Evolutionary conservation across 2,888 invertebrate species (phyloP), one percentile per base, ranked within the genome.

Genomic region (Pseudanteris insignis): DNA sequence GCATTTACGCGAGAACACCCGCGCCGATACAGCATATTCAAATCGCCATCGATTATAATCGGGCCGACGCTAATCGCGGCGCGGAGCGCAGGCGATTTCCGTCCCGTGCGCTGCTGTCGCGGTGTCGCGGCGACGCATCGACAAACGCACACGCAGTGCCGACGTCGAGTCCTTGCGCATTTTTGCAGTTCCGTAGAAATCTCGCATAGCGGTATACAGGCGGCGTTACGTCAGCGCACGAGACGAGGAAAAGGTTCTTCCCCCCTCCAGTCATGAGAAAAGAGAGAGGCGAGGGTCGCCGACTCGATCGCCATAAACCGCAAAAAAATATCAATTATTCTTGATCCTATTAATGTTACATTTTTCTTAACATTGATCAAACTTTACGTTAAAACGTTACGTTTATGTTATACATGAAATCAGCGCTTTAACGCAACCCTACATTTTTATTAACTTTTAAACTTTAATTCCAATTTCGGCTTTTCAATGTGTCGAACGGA

Each of bases 211-310:
- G 64, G 61, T 63, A 66, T 59, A 62, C 60, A 63, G 58, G 66
- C 65, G 59, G 44, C 54, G 64, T 68, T 69, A 67, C 65, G 62
- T 68, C 65, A 69, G 55, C 50, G 55, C 40, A 44, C 37, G 40
- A 46, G 55, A 32, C 15, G 40, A 50, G 46, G 26, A 53, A 58
- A 50, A 37, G 50, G 28, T 40, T 30, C 43, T 12, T 9, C 34
- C 37, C 33, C 40, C 24, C 24, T 36, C 26, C 26, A 9, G 18
- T 30, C 26, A 51, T 36, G 38, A 48, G 57, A 50, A 60, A 53
- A 53, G 51, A 47, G 53, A 34, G 47, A 63, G 55, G 51, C 47
- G 48, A 48, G 58, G 50, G 50, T 40, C 60, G 58, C 54, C 61
- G 54, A 51, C 55, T 51, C 41, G 36, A 41, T 59, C 50, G 40